Evolutionary conservation across 2,888 invertebrate genomes (phyloP).

Genomic region (Melanargia galathea): DNA sequence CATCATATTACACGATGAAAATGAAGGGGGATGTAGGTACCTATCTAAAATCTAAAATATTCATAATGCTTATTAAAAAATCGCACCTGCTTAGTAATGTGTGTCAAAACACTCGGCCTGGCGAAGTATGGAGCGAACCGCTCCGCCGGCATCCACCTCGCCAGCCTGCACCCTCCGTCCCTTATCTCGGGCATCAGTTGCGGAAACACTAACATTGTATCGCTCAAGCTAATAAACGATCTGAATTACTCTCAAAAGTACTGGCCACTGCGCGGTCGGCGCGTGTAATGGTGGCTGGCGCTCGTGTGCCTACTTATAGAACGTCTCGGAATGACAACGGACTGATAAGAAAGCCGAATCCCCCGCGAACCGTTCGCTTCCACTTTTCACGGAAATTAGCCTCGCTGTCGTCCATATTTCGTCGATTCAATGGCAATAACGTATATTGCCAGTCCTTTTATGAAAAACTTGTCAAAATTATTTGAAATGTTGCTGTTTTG

Average conservation of each 20-base stretch:
- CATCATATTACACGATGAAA: no score
- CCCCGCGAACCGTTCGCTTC: slow-evolving; percentile 68
- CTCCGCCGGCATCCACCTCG: slow-evolving; percentile 73
- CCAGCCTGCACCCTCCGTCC: slow-evolving; percentile 64
- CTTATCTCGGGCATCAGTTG: slow-evolving; percentile 68
- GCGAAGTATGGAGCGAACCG: slow-evolving; percentile 74
- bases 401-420: slow-evolving; percentile 15
- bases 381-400: slow-evolving; percentile 36
- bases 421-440: neutral
- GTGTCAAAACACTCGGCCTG: slow-evolving; percentile 58
- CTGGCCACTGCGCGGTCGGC: slow-evolving; percentile 66
- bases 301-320: slow-evolving; percentile 73
- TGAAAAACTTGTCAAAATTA: neutral
- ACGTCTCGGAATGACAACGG: slow-evolving; percentile 69
- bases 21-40: neutral
- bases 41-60: slow-evolving; percentile 7
- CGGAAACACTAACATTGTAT: slow-evolving; percentile 77
- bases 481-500: neutral
- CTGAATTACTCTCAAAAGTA: slow-evolving; percentile 32
- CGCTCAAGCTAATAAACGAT: slow-evolving; percentile 40
- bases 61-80: slow-evolving; percentile 1
- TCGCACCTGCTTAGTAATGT: slow-evolving; percentile 69
- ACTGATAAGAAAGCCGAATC: slow-evolving; percentile 73
- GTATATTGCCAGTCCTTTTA: neutral
- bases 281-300: slow-evolving; percentile 66